phyloP scores from a whole-genome alignment of 2,113 vertebrate species.

The Saguinus imperator region DNA sequence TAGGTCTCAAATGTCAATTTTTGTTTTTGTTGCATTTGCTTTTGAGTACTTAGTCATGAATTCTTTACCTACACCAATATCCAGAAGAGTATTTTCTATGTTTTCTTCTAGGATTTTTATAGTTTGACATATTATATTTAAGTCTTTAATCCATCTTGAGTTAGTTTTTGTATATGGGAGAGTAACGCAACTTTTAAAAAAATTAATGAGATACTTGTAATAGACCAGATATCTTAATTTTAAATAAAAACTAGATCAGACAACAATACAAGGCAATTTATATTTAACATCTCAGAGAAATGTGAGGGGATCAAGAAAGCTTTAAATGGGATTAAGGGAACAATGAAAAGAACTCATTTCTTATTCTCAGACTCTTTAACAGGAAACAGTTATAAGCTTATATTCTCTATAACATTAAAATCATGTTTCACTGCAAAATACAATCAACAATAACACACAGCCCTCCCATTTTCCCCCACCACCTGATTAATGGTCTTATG shows the following conservation, averaged over 20 bases:
- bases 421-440: constrained; percentile 72
- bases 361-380: constrained; percentile 66
- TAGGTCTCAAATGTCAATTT: no score
- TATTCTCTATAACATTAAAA: constrained; percentile 70
- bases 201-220: background rate
- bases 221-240: background rate
- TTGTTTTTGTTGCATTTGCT: no score
- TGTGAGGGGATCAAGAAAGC: background rate
- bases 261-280: constrained; percentile 61
- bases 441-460: constrained; percentile 68
- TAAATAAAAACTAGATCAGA: background rate
- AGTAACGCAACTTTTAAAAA: background rate
- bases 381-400: constrained; percentile 66
- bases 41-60: no score
- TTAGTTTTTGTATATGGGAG: no score
- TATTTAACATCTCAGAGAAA: constrained; percentile 72
- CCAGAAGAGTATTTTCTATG: no score
- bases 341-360: constrained; percentile 57
- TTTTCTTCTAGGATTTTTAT: no score
- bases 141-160: no score
- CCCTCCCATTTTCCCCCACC: constrained; percentile 15
- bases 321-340: constrained; percentile 9
- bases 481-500: constrained; percentile 43
- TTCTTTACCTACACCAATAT: no score
- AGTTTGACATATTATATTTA: no score